Evolutionary conservation across 2,888 invertebrate genomes (phyloP), one percentile per base, ranked within the genome.

Genomic region (Monopis laevigella): DNA sequence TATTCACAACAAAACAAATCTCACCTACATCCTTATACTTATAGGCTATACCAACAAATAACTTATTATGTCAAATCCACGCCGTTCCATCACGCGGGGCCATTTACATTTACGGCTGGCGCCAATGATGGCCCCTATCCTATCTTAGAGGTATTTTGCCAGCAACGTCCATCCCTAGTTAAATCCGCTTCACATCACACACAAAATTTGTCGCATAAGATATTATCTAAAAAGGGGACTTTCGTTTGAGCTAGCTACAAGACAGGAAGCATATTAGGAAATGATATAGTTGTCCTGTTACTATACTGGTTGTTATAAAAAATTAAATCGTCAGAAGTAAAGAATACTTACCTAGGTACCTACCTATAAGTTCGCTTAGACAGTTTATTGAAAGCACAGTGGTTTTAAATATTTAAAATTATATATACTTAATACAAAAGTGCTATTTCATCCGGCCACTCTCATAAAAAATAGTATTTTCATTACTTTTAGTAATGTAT

Each of bases 141-240:
- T 44, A 45, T 44, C 43, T 45, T 44, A 51, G 51, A 53, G 51
- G 52, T 59, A 56, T 58, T 32, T 17, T 17, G 17, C 17, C 32
- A n/a, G 58, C 32, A 45, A 24, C 44, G 43, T 46, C 44, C 35
- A 51, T 52, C 50, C 49, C 27, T 39, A 53, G 48, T 49, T 57
- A 58, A 63, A 57, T 59, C 62, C 52, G 56, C 58, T 62, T 67
- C 64, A 58, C 58, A 62, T 67, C 64, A 62, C 60, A 64, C 57
- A 64, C 5, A 65, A 67, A 73, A 75, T 75, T 73, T 73, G 74
- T 74, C 70, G 62, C 53, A 54, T 58, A 60, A 70, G 74, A 75
- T 74, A 66, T 67, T 66, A 73, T 75, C 75, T 62, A 62, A 64
- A 56, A 52, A 56, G 50, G 47, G 48, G 32, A 43, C 35, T 59